Evolutionary conservation across 2,888 invertebrate genomes (phyloP).

Genomic region (Hylaea fasciaria): DNA sequence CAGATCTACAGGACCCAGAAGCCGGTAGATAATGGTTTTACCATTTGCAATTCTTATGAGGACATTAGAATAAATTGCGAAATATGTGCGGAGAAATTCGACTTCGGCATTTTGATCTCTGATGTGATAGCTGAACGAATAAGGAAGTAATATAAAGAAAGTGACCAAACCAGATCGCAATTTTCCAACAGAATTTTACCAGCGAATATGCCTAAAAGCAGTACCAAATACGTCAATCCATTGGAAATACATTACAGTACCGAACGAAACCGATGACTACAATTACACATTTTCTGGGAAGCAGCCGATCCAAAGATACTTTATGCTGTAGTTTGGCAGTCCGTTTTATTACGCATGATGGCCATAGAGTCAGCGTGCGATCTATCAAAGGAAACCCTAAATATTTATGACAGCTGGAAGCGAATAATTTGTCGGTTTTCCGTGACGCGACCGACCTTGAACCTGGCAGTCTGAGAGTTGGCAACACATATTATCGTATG

Average conservation of each 20-base stretch:
- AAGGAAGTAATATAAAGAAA: neutral
- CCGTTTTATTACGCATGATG: conserved; percentile 34
- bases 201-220: conserved; percentile 15
- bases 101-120: conserved; percentile 2
- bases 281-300: conserved; percentile 35
- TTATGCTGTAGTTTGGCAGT: conserved; percentile 32
- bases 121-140: neutral
- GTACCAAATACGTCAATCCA: conserved; percentile 21
- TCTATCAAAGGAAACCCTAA: conserved; percentile 33
- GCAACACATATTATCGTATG: conserved; percentile 40
- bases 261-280: conserved; percentile 31
- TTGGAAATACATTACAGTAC: conserved; percentile 32
- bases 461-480: conserved; percentile 50
- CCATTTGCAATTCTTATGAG: conserved; percentile 33
- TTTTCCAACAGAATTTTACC: neutral
- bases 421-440: conserved; percentile 32
- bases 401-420: conserved; percentile 49
- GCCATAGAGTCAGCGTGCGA: conserved; percentile 11
- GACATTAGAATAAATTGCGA: conserved; percentile 24
- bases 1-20: conserved; percentile 25
- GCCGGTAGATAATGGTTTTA: conserved; percentile 14
- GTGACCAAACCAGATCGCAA: neutral
- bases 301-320: conserved; percentile 28
- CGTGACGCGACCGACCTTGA: conserved; percentile 61
- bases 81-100: conserved; percentile 12